Conservation (phyloP, 2,113 vertebrate species). For the Syngnathus typhle region DNA sequence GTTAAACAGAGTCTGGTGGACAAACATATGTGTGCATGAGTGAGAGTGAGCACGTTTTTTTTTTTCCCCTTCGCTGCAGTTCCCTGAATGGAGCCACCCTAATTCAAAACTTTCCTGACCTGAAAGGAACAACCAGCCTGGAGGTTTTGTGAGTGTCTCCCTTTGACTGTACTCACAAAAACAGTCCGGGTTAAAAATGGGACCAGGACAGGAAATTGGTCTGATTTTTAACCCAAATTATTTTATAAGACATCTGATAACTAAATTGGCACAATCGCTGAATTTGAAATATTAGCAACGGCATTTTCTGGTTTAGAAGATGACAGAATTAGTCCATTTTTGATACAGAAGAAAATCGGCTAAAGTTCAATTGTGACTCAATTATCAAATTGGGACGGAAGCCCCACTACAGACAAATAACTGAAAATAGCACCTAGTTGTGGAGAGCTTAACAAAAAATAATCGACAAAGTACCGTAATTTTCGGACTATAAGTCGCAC, state of each 20-base stretch:
- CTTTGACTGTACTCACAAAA: not conserved
- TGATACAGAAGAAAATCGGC: not conserved
- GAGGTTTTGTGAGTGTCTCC: slow-evolving; percentile 84
- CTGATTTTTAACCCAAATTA: not conserved
- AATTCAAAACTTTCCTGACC: slow-evolving; percentile 86
- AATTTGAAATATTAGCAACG: not conserved
- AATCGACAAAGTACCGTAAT: too few relatives aligned
- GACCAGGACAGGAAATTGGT: not conserved
- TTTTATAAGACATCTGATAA: slow-evolving; percentile 3
- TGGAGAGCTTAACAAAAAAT: too few relatives aligned
- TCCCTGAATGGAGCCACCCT: slow-evolving; percentile 86
- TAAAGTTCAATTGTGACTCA: not conserved
- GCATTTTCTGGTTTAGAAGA: not conserved
- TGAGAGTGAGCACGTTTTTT: slow-evolving; percentile 13
- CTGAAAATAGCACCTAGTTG: too few relatives aligned
- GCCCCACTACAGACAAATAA: too few relatives aligned
- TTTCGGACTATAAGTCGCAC: too few relatives aligned
- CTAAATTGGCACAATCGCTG: not conserved
- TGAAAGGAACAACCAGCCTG: slow-evolving; percentile 91
- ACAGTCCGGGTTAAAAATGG: not conserved
- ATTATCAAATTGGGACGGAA: not conserved
- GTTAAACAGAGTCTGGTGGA: slow-evolving; percentile 45
- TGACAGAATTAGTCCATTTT: not conserved
- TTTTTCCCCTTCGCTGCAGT: slow-evolving; percentile 55
- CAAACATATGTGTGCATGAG: slow-evolving; percentile 11